A percentile compares a stretch with the other conserved stretches of the same genome.
These are phyloP conservation scores for Gallinago undulata DNA, from an alignment of 2,113 vertebrate species.

Conservation along the genomic window DNA sequence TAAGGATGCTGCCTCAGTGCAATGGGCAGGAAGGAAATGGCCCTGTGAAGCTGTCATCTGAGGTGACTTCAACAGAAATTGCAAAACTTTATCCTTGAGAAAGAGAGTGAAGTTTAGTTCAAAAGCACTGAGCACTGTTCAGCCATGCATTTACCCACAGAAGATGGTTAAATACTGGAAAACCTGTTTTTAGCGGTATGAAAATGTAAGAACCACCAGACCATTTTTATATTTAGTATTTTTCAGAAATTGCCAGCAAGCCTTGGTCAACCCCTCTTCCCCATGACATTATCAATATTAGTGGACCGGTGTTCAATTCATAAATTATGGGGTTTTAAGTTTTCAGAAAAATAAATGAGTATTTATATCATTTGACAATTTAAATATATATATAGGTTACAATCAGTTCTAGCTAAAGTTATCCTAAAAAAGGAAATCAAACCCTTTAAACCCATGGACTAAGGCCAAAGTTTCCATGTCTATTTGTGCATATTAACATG, in stretches of 20 bases:
- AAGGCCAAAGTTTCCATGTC: not conserved
- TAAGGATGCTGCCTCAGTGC: not conserved
- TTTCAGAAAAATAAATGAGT: not conserved
- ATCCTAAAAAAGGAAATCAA: not conserved
- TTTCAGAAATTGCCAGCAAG: not conserved
- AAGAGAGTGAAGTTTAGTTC: not conserved
- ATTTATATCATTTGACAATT: not conserved
- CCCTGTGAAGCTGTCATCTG: fast-evolving
- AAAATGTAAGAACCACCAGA: not conserved
- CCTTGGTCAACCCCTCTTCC: not conserved
- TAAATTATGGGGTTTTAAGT: not conserved
- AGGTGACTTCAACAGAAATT: not conserved
- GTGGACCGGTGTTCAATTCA: not conserved
- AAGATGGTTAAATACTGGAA: not conserved
- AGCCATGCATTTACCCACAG: not conserved
- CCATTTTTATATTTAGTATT: not conserved
- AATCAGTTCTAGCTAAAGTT: not conserved
- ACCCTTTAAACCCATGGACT: not conserved
- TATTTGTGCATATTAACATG: not conserved
- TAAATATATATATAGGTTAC: not conserved
- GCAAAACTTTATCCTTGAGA: not conserved
- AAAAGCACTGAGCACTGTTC: not conserved
- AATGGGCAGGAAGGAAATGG: not conserved
- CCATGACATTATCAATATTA: not conserved
- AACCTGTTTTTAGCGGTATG: not conserved